A percentile compares a stretch with the other conserved stretches of the same genome.
These are phyloP conservation scores for Cacoxenus indagator DNA, from an alignment of 2,888 invertebrate species.

Conservation along the genomic window DNA sequence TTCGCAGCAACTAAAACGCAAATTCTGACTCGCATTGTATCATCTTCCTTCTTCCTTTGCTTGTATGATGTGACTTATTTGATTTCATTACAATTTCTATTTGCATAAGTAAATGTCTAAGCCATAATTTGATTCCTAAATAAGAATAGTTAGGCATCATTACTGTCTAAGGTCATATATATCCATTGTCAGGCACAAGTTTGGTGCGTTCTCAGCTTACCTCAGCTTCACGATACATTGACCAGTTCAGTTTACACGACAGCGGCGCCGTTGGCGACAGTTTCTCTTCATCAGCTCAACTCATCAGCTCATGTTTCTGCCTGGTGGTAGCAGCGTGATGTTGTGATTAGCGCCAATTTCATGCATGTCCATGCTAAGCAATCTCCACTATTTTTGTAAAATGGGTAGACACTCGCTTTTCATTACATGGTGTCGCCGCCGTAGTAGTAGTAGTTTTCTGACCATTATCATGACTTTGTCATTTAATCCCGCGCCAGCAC, in stretches of 20 bases:
- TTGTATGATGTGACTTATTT: conserved; percentile 30
- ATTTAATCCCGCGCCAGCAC: conserved; percentile 53
- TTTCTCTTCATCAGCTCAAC: conserved; percentile 34
- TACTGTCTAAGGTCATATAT: too few relatives aligned
- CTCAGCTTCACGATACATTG: background rate
- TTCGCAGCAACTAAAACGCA: background rate
- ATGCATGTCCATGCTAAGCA: conserved; percentile 21
- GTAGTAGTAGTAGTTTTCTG: conserved; percentile 51
- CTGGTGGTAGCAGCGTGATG: background rate
- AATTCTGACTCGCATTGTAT: background rate
- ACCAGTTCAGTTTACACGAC: conserved; percentile 9
- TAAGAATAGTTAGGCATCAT: background rate
- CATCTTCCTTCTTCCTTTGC: background rate
- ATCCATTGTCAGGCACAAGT: too few relatives aligned
- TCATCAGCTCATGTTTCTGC: background rate
- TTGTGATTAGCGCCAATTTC: conserved; percentile 51
- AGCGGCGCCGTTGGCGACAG: conserved; percentile 31
- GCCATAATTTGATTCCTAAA: conserved; percentile 43
- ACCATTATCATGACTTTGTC: conserved; percentile 54
- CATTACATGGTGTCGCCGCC: conserved; percentile 58
- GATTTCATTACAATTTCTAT: conserved; percentile 62
- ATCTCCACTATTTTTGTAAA: background rate
- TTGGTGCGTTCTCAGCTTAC: background rate
- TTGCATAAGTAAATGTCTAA: conserved; percentile 61
- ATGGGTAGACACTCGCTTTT: conserved; percentile 52